Evolutionary conservation across 2,797 vertebrate species (phyloP).

Genomic region (Acanthurus tractus): DNA sequence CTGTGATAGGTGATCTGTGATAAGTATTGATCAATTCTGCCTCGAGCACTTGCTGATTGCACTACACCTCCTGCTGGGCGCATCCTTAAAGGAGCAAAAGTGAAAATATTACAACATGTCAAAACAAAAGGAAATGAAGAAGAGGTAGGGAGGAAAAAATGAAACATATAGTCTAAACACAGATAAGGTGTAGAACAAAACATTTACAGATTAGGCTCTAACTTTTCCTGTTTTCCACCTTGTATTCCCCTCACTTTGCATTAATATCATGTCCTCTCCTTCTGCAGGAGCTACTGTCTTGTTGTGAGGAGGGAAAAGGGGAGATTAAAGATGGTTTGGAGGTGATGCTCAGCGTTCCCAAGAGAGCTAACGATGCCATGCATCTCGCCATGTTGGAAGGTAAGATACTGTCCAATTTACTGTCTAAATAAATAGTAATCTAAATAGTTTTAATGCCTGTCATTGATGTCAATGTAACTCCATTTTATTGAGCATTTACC

Average conservation of each 20-base stretch:
- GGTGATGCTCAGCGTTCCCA: conserved; percentile 97
- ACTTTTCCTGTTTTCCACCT: background rate
- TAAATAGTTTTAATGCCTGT: too few relatives aligned
- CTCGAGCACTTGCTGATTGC: too few relatives aligned
- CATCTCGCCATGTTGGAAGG: conserved; percentile 99
- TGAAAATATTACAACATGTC: too few relatives aligned
- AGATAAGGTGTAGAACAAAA: background rate
- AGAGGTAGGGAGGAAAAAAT: too few relatives aligned
- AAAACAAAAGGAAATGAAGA: too few relatives aligned
- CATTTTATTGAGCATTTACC: background rate
- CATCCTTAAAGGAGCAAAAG: too few relatives aligned
- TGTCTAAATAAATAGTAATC: too few relatives aligned
- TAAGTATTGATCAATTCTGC: too few relatives aligned
- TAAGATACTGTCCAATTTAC: conserved; percentile 59
- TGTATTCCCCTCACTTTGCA: background rate
- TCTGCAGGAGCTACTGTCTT: conserved; percentile 93
- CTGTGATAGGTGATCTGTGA: too few relatives aligned
- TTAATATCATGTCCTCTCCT: background rate
- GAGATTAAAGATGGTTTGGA: conserved; percentile 98
- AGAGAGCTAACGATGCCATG: conserved; percentile 98
- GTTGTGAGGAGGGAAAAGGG: conserved; percentile 98
- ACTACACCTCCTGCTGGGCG: too few relatives aligned
- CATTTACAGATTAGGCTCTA: too few relatives aligned
- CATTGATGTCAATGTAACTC: too few relatives aligned
- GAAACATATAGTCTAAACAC: background rate